A percentile compares a stretch with the other conserved stretches of the same genome.
Evolutionary conservation across 2,113 vertebrate genomes (phyloP).

Genomic region (Etheostoma cragini): DNA sequence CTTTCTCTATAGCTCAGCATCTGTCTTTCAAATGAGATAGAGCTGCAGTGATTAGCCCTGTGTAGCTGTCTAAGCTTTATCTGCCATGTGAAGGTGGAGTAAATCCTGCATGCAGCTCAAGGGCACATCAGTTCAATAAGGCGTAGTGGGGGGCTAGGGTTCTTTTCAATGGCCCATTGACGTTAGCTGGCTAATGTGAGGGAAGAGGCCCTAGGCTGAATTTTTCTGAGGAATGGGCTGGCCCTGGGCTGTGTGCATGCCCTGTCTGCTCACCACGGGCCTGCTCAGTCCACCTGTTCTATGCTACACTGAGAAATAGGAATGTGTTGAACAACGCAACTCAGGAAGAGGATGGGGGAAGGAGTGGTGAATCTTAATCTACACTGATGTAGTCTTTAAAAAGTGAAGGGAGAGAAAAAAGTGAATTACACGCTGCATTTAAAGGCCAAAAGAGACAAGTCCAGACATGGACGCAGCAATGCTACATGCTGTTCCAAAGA

Average conservation of each 20-base stretch:
- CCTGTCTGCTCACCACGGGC: slow-evolving; percentile 52
- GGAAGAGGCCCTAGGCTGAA: slow-evolving; percentile 68
- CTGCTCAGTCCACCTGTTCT: slow-evolving; percentile 81
- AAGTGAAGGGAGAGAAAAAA: slow-evolving; percentile 6
- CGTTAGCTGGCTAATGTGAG: slow-evolving; percentile 65
- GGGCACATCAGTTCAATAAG: slow-evolving; percentile 79
- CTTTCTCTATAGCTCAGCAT: slow-evolving; percentile 66
- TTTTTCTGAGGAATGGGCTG: slow-evolving; percentile 79
- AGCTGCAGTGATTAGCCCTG: slow-evolving; percentile 48
- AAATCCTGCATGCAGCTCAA: slow-evolving; percentile 70
- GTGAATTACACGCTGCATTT: not conserved
- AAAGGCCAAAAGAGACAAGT: slow-evolving; percentile 31
- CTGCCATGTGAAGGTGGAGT: slow-evolving; percentile 67
- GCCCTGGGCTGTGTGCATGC: slow-evolving; percentile 67
- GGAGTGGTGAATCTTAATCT: slow-evolving; percentile 28
- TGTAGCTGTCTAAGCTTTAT: slow-evolving; percentile 65
- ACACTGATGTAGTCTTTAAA: slow-evolving; percentile 43
- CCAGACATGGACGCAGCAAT: slow-evolving; percentile 1
- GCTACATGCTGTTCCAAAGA: slow-evolving; percentile 14
- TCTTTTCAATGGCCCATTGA: slow-evolving; percentile 80
- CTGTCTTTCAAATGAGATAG: slow-evolving; percentile 63
- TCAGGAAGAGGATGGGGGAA: slow-evolving; percentile 42
- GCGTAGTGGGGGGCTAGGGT: slow-evolving; percentile 58
- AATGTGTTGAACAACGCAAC: slow-evolving; percentile 77
- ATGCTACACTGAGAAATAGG: slow-evolving; percentile 82